Base-by-base conservation (phyloP, 1,140 invertebrate genomes). In the Caenorhabditis latens region DNA sequence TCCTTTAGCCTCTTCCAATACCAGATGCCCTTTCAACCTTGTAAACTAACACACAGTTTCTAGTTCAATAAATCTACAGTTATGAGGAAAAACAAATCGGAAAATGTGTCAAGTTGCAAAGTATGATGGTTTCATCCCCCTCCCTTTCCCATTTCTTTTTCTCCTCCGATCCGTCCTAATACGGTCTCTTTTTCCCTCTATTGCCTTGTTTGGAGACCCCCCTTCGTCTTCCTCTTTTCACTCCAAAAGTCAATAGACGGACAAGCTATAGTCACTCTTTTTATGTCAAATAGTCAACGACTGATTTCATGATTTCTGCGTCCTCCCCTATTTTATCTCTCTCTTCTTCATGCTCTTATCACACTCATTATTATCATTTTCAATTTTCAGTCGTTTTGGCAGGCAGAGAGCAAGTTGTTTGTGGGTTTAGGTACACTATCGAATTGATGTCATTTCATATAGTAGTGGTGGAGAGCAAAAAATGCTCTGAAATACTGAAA, bases 261-360 rank as follows among this genome's bases (percentile, higher is more conserved):
- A 53, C 3, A 82, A 24, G 46, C 75, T 55, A 55, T 82, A 82
- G 19, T 82, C 75, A 32, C 8, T 82, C 24, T 82, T 46, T 40
- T 9, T 55, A n/a, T 50, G 53, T n/a, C 75, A 24, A 50, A 82
- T 82, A 50, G 21, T 82, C 46, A 53, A 32, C 32, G 32, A 50
- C 16, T 53, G 9, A 53, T n/a, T 40, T 55, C 75, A 50, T 82
- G 46, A n/a, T 53, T 50, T 55, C 19, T 48, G 50, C 40, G 32
- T 48, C 50, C 50, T 53, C 50, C 16, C 50, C 4, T 4, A 13
- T 16, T 53, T 16, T 53, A 9, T 53, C 50, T 53, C 50, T 53
- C 50, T 53, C 50, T 53, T 4, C 2, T 32, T 32, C 32, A 32
- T 32, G 32, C 32, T 32, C 32, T 32, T 32, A 32, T 32, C 32